phyloP scores from a whole-genome alignment of 2,888 invertebrate genomes.

The Fragum whitleyi region DNA sequence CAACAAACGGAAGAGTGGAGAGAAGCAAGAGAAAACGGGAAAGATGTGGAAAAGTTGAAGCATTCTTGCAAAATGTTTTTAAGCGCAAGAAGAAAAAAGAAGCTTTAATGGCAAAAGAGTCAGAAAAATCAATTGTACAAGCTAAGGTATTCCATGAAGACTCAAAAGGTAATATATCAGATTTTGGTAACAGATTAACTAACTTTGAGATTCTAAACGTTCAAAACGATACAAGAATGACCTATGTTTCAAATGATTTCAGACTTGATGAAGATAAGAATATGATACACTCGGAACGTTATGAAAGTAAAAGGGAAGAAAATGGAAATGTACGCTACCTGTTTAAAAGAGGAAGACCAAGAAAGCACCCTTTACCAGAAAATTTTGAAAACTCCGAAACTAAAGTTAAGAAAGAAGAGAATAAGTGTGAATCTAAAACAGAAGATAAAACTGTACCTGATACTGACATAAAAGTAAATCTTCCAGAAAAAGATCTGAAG shows the following conservation, averaged over 20 bases:
- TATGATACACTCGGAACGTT: background rate
- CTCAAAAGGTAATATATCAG: slow-evolving; percentile 1
- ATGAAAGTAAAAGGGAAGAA: background rate
- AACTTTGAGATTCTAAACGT: background rate
- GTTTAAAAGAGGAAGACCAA: slow-evolving; percentile 20
- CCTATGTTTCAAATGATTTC: background rate
- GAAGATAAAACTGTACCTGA: background rate
- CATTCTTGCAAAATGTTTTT: slow-evolving; percentile 54
- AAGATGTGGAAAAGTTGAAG: slow-evolving; percentile 56
- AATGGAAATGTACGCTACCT: slow-evolving; percentile 1
- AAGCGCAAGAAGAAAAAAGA: slow-evolving; percentile 48
- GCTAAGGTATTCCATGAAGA: background rate
- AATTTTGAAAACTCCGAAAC: background rate
- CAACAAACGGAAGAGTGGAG: background rate
- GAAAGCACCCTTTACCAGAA: background rate
- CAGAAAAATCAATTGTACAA: background rate
- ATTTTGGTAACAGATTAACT: background rate
- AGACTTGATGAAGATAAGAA: slow-evolving; percentile 11
- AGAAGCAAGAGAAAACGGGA: slow-evolving; percentile 51
- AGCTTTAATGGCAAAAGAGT: background rate
- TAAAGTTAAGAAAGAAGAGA: background rate
- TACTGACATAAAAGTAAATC: background rate
- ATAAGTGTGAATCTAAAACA: background rate
- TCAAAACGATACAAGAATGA: background rate
- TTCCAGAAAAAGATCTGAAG: background rate